Evolutionary conservation across 2,888 invertebrate genomes (phyloP).

Genomic region (Achlya flavicornis): DNA sequence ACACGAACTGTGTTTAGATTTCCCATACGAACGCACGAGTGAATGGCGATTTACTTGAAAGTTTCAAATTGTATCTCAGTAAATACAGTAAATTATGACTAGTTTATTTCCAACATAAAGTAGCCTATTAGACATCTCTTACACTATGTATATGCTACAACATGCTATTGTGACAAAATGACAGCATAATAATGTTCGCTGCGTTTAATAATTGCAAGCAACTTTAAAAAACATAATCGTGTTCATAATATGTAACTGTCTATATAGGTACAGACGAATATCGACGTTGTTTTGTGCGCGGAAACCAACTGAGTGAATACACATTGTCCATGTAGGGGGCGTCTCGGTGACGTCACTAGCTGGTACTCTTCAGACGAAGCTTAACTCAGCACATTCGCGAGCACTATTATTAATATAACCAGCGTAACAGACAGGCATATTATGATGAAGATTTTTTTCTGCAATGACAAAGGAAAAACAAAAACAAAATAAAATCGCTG

Average conservation of each 20-base stretch:
- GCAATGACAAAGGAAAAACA: conserved; percentile 86
- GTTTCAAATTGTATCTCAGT: not conserved
- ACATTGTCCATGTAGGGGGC: conserved; percentile 32
- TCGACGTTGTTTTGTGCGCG: conserved; percentile 42
- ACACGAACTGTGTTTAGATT: not conserved
- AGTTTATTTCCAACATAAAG: conserved; percentile 30
- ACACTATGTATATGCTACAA: conserved; percentile 31
- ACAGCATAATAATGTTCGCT: conserved; percentile 23
- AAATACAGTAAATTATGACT: conserved; percentile 11
- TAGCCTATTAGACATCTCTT: conserved; percentile 35
- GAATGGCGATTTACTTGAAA: not conserved
- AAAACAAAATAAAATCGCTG: conserved; percentile 76
- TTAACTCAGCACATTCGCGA: conserved; percentile 74
- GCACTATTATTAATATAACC: conserved; percentile 90
- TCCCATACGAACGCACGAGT: not conserved
- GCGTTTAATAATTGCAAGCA: conserved; percentile 29
- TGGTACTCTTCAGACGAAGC: conserved; percentile 38
- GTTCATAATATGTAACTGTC: not conserved
- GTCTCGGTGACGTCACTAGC: conserved; percentile 45
- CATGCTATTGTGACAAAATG: conserved; percentile 29
- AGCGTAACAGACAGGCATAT: conserved; percentile 91
- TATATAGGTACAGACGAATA: conserved; percentile 37
- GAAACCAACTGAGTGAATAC: conserved; percentile 43
- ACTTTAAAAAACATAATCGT: not conserved
- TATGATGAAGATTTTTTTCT: conserved; percentile 95